A percentile compares a stretch with the other conserved stretches of the same genome.
These are phyloP conservation scores for Dinocampus coccinellae DNA, from an alignment of 2,888 invertebrate species.

Conservation along the genomic window DNA sequence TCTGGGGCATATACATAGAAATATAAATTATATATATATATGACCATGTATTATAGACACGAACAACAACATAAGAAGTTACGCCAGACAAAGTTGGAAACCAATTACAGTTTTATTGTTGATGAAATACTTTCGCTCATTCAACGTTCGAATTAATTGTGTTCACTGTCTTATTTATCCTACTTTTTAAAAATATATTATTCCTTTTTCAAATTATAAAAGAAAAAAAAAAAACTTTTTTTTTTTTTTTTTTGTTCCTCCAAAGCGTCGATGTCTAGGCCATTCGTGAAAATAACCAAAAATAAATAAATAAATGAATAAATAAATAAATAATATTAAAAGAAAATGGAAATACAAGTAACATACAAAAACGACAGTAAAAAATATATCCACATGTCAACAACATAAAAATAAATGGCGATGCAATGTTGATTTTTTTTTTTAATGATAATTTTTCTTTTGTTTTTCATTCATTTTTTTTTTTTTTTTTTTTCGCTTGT, in stretches of 20 bases:
- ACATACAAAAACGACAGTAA: too few relatives aligned
- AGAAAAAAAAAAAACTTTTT: neutral
- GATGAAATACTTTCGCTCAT: slow-evolving; percentile 37
- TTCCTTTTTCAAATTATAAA: neutral
- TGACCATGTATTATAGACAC: slow-evolving; percentile 12
- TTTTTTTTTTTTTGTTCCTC: neutral
- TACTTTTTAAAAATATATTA: slow-evolving; percentile 25
- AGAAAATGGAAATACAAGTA: too few relatives aligned
- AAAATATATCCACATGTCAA: neutral
- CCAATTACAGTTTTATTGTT: slow-evolving; percentile 36
- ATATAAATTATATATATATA: slow-evolving; percentile 35
- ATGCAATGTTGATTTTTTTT: neutral
- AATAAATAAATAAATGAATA: neutral
- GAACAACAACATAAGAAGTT: slow-evolving; percentile 38
- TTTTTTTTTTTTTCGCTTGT: slow-evolving; percentile 15
- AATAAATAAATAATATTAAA: too few relatives aligned
- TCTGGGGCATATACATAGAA: neutral
- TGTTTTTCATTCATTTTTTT: slow-evolving; percentile 20
- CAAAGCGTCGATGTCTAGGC: neutral
- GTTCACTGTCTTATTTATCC: too few relatives aligned
- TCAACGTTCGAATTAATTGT: slow-evolving; percentile 17
- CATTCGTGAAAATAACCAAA: neutral
- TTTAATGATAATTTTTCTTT: slow-evolving; percentile 6
- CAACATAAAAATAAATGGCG: neutral
- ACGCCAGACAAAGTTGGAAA: slow-evolving; percentile 41